Percentiles rank a stretch among this genome's conserved stretches.
phyloP scores from a whole-genome alignment of 2,888 invertebrate species.

The Thereva nobilitata region DNA sequence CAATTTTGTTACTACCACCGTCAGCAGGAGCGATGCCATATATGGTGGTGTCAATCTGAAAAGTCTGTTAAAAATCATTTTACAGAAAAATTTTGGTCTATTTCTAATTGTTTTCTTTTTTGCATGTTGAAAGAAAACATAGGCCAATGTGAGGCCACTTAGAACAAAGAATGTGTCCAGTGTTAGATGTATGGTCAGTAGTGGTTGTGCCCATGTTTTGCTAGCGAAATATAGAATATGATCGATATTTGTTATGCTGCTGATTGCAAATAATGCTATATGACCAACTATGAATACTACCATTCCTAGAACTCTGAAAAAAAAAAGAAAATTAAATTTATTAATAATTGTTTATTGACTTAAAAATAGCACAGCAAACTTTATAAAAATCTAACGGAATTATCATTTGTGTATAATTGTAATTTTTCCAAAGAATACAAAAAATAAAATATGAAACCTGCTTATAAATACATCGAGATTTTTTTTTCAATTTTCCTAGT shows the following conservation, averaged over 20 bases:
- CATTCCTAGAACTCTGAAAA: conserved; percentile 57
- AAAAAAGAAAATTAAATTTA: background rate
- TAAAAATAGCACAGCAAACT: background rate
- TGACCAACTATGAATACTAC: conserved; percentile 64
- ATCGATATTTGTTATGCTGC: conserved; percentile 55
- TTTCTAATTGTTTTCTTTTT: conserved; percentile 39
- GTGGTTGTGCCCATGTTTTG: conserved; percentile 53
- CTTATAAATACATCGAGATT: too few relatives aligned
- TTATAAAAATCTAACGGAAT: too few relatives aligned
- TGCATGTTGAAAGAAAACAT: conserved; percentile 41
- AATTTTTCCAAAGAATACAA: too few relatives aligned
- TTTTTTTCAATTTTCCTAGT: too few relatives aligned
- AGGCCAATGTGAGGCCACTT: conserved; percentile 42
- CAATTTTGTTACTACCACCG: conserved; percentile 55
- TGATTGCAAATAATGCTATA: conserved; percentile 56
- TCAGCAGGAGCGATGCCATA: conserved; percentile 54
- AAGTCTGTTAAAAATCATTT: conserved; percentile 47
- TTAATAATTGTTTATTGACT: background rate
- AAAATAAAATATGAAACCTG: too few relatives aligned
- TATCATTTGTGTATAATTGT: too few relatives aligned
- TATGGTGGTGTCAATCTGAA: conserved; percentile 48
- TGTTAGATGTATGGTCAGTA: conserved; percentile 58
- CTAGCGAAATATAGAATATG: conserved; percentile 52
- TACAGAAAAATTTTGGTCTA: conserved; percentile 24
- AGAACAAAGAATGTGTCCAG: conserved; percentile 60